phyloP scores from a whole-genome alignment of 1,140 invertebrate species.

The Anthonomus grandis region DNA sequence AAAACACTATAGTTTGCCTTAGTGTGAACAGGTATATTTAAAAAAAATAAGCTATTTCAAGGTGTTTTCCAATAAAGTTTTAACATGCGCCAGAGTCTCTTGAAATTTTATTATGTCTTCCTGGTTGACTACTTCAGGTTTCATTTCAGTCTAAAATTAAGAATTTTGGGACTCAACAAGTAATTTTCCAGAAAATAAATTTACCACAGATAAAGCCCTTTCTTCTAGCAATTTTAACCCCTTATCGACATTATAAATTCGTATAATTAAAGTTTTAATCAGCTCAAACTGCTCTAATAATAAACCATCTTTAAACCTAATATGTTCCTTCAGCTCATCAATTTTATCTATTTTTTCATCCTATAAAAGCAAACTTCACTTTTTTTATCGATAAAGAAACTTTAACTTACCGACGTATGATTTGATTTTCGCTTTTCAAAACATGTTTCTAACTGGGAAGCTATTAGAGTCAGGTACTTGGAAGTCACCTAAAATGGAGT shows the following conservation, averaged over 20 bases:
- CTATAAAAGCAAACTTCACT: no score
- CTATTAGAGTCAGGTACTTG: conserved; percentile 16
- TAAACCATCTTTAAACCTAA: conserved; percentile 21
- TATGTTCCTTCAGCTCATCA: background rate
- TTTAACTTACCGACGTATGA: conserved; percentile 14
- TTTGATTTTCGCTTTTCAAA: conserved; percentile 3
- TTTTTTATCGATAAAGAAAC: background rate
- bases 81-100: no score
- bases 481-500: conserved; percentile 20
- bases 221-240: conserved; percentile 26
- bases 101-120: no score
- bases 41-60: no score
- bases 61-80: no score
- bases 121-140: no score
- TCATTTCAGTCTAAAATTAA: no score
- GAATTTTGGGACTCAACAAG: no score
- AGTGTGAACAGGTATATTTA: no score
- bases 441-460: conserved; percentile 13
- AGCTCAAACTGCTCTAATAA: conserved; percentile 26
- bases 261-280: conserved; percentile 26
- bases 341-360: no score
- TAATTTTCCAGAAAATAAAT: no score
- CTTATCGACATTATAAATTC: conserved; percentile 24
- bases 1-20: no score
- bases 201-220: conserved; percentile 27